phyloP scores from a whole-genome alignment of 2,888 invertebrate species.

The Drosophila paramelanica region DNA sequence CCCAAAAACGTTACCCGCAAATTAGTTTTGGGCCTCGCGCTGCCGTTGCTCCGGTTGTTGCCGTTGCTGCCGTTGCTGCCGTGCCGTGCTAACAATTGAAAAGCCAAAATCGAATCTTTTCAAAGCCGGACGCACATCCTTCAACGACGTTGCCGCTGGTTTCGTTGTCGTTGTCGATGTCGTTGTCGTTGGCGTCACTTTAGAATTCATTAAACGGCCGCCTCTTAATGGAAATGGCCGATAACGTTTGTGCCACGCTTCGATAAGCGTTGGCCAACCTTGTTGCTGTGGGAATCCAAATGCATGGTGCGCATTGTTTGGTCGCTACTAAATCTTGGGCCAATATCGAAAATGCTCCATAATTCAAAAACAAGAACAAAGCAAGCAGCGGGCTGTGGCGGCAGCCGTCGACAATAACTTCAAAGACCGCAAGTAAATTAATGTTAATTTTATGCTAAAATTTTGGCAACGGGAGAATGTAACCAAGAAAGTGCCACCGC shows the following conservation, averaged over 20 bases:
- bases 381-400: conserved; percentile 36
- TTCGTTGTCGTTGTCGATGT: conserved; percentile 7
- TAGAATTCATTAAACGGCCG: conserved; percentile 80
- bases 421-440: conserved; percentile 81
- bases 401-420: conserved; percentile 70
- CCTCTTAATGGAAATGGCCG: conserved; percentile 81
- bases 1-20: conserved; percentile 78
- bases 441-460: conserved; percentile 81
- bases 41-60: conserved; percentile 24
- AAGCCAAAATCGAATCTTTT: conserved; percentile 79
- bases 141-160: conserved; percentile 49
- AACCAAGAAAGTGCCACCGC: conserved; percentile 63
- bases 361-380: conserved; percentile 78
- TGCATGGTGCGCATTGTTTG: conserved; percentile 68
- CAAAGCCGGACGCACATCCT: conserved; percentile 73
- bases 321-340: conserved; percentile 51
- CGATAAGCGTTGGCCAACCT: conserved; percentile 64
- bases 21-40: conserved; percentile 67
- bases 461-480: conserved; percentile 65
- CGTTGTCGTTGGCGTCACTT: conserved; percentile 50
- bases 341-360: conserved; percentile 74
- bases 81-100: conserved; percentile 78
- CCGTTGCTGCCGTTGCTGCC: conserved; percentile 12
- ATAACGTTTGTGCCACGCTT: conserved; percentile 78
- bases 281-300: conserved; percentile 48